Percentiles rank a stretch among this genome's conserved stretches.
These are phyloP conservation scores for Styela plicata DNA, from an alignment of 23 tunicate genomes.

Conservation along the genomic window DNA sequence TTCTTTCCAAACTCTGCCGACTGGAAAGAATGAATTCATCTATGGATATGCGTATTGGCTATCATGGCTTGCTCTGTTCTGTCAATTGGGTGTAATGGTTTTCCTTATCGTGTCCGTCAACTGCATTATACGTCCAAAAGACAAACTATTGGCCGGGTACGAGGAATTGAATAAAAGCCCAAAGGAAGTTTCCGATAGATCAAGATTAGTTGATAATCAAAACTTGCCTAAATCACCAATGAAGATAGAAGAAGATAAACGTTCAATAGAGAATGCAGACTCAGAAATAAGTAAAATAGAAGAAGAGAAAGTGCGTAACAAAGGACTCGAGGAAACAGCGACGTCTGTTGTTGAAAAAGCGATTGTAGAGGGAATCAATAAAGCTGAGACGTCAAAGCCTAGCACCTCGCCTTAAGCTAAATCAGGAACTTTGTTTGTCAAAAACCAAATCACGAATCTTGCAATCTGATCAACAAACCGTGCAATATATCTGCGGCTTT, in stretches of 20 bases:
- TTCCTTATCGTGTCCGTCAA: slow-evolving; percentile 3
- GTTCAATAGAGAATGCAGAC: too few relatives aligned
- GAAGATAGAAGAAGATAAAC: too few relatives aligned
- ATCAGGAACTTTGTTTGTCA: too few relatives aligned
- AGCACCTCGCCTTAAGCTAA: too few relatives aligned
- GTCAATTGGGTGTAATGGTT: background rate
- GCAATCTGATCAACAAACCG: too few relatives aligned
- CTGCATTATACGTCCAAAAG: background rate
- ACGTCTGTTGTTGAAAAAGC: slow-evolving; percentile 13
- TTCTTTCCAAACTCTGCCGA: slow-evolving; percentile 4
- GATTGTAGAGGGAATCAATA: background rate
- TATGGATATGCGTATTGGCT: slow-evolving; percentile 31
- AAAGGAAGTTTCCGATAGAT: too few relatives aligned
- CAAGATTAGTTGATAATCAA: too few relatives aligned
- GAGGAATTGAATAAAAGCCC: background rate
- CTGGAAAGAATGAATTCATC: background rate
- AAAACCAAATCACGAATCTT: too few relatives aligned
- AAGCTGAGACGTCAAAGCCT: background rate
- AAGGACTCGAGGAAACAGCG: background rate
- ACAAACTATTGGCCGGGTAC: background rate
- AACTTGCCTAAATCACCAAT: too few relatives aligned
- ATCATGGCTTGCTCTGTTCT: slow-evolving; percentile 17
- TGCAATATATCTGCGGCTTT: too few relatives aligned
- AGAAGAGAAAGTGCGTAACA: background rate
- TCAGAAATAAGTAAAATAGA: background rate